Conservation (phyloP, 2,888 invertebrate genomes). For the Amphipoea oculea region DNA sequence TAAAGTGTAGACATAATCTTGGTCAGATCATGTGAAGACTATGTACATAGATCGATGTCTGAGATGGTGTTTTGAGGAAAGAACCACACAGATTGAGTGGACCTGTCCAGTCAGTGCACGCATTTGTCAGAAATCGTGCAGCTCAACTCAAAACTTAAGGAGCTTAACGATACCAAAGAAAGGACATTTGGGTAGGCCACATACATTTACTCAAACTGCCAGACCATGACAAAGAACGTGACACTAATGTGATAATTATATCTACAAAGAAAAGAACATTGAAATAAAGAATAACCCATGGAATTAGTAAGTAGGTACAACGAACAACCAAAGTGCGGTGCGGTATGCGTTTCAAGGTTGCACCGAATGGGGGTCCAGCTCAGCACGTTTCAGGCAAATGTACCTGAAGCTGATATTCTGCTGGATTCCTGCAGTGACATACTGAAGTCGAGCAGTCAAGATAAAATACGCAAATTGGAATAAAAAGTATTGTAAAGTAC, state of each 20-base stretch:
- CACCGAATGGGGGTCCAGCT: not conserved
- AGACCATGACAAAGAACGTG: not conserved
- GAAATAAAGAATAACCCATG: not conserved
- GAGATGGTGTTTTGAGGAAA: too few relatives aligned
- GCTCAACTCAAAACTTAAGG: too few relatives aligned
- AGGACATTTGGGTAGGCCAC: too few relatives aligned
- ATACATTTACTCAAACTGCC: too few relatives aligned
- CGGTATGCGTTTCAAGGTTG: not conserved
- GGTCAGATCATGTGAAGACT: too few relatives aligned
- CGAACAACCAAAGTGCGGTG: not conserved
- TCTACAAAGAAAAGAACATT: not conserved
- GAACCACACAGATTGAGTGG: too few relatives aligned
- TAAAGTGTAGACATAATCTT: too few relatives aligned
- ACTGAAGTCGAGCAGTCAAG: not conserved
- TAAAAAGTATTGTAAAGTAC: not conserved
- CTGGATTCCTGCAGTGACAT: not conserved
- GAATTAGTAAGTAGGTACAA: not conserved
- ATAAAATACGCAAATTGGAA: not conserved
- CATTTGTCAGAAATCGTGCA: too few relatives aligned
- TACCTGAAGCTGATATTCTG: not conserved
- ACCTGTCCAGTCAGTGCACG: too few relatives aligned
- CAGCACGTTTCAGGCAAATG: not conserved
- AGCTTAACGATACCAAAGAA: too few relatives aligned
- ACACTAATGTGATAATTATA: not conserved
- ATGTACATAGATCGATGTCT: too few relatives aligned